Evolutionary conservation across 2,888 invertebrate species (phyloP), one percentile per base, ranked within the genome.

Genomic region (Rhamnusium bicolor): DNA sequence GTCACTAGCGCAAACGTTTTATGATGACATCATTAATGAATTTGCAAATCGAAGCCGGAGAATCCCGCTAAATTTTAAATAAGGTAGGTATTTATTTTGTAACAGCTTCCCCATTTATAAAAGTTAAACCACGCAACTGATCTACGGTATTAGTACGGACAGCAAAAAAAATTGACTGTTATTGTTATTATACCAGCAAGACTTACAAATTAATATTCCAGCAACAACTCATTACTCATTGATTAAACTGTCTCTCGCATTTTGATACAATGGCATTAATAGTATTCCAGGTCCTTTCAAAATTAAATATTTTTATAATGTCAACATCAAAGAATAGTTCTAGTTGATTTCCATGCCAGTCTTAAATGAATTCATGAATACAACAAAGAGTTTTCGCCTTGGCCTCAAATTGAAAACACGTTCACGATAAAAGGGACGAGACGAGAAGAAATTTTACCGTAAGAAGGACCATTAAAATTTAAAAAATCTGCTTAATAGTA

Each of bases 401-500:
- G 40, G 40, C 40, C 40, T 40, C n/a, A 40, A 58, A 32, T 58
- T 32, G 32, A 32, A 58, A 58, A 32, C 32, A 19, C 19, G 54
- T 58, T 32, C 32, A 3, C 24, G 58, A 58, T 58, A 58, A 58
- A 24, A 32, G 16, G 32, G n/a, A 12, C 3, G 32, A 32, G 56
- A 58, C 16, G 58, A 58, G 32, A 40, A 40, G 40, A 40, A 40
- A 40, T 40, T 58, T 27, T 29, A 16, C 32, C 32, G 29, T 10
- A 58, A 58, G 58, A 16, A 32, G 32, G 12, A 10, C 58, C 58
- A 58, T 58, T 58, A 58, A 58, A 58, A 58, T 58, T 58, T 58
- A n/a, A 58, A 32, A 10, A 58, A 58, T 58, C 58, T 58, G 16
- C 32, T 56, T 58, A 58, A 24, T 29, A 32, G 21, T 29, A 58